Conservation (phyloP, 2,888 invertebrate genomes). For the Coleophora deauratella region DNA sequence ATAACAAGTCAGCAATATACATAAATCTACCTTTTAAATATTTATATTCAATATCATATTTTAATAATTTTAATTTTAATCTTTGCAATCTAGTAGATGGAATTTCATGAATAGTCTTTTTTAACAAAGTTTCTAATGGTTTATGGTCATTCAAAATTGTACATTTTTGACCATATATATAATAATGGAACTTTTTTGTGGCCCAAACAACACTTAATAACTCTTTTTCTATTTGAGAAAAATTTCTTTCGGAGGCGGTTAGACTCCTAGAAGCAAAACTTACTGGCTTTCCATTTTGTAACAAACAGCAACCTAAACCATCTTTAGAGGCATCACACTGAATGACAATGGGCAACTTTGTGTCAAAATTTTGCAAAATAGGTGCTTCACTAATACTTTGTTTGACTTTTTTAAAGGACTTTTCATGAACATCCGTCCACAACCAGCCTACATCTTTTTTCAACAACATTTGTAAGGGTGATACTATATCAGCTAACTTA, state of each 20-base stretch:
- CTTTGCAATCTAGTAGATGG: conserved; percentile 23
- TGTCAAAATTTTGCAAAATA: conserved; percentile 11
- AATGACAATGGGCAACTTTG: conserved; percentile 1
- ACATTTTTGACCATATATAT: conserved; percentile 18
- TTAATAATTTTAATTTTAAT: conserved; percentile 24
- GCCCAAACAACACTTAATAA: conserved; percentile 31
- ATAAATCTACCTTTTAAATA: too few species aligned
- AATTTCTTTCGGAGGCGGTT: conserved; percentile 5
- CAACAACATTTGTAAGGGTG: conserved; percentile 7
- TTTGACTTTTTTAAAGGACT: conserved; percentile 10
- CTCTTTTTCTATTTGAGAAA: conserved; percentile 41
- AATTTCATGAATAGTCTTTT: conserved; percentile 24
- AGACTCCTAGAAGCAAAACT: conserved; percentile 13
- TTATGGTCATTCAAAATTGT: conserved; percentile 28
- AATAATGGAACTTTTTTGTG: conserved; percentile 31
- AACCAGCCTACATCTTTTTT: conserved; percentile 14
- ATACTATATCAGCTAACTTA: conserved; percentile 10
- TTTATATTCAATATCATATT: too few species aligned
- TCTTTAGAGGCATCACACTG: conserved; percentile 13
- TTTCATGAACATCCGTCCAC: too few species aligned
- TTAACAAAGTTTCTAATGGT: conserved; percentile 26
- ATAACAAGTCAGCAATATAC: too few species aligned
- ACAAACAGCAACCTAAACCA: conserved; percentile 12
- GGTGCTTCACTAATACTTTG: conserved; percentile 3
- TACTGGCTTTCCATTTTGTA: conserved; percentile 15